Conservation (phyloP, 2,888 invertebrate genomes). For the Pollenia amentaria region DNA sequence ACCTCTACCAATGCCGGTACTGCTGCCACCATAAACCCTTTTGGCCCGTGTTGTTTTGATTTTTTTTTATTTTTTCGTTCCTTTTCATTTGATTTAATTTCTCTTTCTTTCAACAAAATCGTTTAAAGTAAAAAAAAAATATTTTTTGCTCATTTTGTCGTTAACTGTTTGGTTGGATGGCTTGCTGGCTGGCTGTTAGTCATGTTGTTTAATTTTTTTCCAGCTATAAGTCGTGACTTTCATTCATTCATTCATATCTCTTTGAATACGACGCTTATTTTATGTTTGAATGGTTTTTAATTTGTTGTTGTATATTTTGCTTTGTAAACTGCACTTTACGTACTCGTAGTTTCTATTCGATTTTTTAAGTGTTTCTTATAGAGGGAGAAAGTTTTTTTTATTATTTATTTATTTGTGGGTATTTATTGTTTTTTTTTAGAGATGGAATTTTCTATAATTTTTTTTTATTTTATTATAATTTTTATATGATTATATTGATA, state of each 20-base stretch:
- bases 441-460: conserved; percentile 31
- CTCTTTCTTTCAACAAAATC: conserved; percentile 66
- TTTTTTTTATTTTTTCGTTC: conserved; percentile 67
- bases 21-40: conserved; percentile 47
- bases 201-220: conserved; percentile 48
- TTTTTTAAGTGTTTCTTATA: conserved; percentile 56
- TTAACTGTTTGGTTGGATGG: conserved; percentile 34
- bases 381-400: conserved; percentile 80
- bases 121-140: conserved; percentile 73
- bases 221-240: conserved; percentile 78
- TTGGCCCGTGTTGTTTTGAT: conserved; percentile 66
- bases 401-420: conserved; percentile 18
- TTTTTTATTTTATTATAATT: conserved; percentile 9
- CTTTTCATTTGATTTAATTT: conserved; percentile 27
- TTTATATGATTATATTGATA: conserved; percentile 37
- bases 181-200: conserved; percentile 50
- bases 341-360: conserved; percentile 76
- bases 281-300: conserved; percentile 50
- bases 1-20: not conserved
- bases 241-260: conserved; percentile 78
- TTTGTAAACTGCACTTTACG: conserved; percentile 73
- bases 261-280: conserved; percentile 41
- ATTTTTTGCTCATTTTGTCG: conserved; percentile 58
- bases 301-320: conserved; percentile 20
- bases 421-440: conserved; percentile 21